These are phyloP conservation scores for Tangara arthus DNA, from an alignment of 2,797 vertebrate species.

Conservation along the genomic window DNA sequence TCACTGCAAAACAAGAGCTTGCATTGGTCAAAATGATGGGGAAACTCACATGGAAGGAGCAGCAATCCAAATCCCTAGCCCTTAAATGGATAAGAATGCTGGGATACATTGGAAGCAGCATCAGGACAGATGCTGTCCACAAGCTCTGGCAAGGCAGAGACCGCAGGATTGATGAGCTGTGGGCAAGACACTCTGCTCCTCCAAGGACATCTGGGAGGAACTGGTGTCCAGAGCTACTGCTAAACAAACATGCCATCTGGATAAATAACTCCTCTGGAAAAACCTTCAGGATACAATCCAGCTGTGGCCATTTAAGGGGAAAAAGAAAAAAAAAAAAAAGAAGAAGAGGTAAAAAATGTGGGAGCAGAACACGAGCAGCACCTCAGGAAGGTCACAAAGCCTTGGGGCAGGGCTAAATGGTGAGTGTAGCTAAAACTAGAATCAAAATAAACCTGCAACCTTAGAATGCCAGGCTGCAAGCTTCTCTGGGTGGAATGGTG, in stretches of 20 bases:
- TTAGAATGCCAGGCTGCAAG: background rate
- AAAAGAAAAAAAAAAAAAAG: background rate
- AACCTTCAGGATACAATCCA: background rate
- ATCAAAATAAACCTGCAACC: background rate
- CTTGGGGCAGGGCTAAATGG: background rate
- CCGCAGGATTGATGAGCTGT: background rate
- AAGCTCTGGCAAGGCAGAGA: background rate
- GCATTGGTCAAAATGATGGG: background rate
- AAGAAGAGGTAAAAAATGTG: background rate
- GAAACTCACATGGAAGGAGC: background rate
- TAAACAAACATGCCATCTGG: background rate
- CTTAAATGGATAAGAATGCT: constrained; percentile 1
- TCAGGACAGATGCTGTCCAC: background rate
- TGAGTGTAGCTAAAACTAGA: background rate
- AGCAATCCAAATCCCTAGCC: background rate
- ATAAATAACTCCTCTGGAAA: background rate
- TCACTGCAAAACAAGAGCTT: background rate
- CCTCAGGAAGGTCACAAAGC: background rate
- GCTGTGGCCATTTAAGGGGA: background rate
- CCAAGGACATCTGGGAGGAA: background rate
- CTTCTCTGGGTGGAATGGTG: background rate
- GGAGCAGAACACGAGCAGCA: background rate
- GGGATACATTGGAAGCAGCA: background rate
- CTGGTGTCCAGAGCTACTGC: background rate
- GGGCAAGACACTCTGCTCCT: background rate